Base-by-base conservation (phyloP, 2,113 vertebrate genomes). In the Oryzias woworae region DNA sequence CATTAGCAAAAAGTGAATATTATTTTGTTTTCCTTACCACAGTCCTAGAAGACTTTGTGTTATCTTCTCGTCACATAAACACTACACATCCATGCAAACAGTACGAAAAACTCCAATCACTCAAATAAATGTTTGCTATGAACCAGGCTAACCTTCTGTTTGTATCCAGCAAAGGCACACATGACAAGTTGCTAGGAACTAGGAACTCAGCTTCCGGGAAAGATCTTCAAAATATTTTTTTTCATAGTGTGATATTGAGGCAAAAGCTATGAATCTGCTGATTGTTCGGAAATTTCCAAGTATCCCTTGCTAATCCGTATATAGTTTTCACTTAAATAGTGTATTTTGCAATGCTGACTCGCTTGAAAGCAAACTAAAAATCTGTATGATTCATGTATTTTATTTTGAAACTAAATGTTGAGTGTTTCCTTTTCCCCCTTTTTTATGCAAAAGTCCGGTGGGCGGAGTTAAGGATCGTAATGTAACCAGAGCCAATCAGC, bases 51-150 rank as follows among this genome's bases (percentile, higher is more conserved):
- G 42, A 45, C 47, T 14, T 26, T 18, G 4, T 7, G 48, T 51
- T 50, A 31, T 58, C 66, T 83, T 84, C 48, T 83, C 89, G 89
- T 89, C 69, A 81, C 78, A 88, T 55, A 76, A 53, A 48, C 20
- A 51, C 18, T 18, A 53, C 6, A 5, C 26, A 53, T 54, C 23
- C 16, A 15, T 28, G 5, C 7, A 3, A 17, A 62, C 13, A 44
- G 12, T 7, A 4, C n/a, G 42, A 7, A 1, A 52, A 22, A 16
- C 16, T 6, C 52, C 22, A 1, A 43, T 2, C 8, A 22, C 1
- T 26, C 7, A 62, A 12, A 23, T 54, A 31, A 45, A 71, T 24
- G 15, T 7, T 55, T 14, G 43, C 60, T 72, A 62, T 67, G 56
- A 80, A 7, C 1, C 41, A 16, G 4, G 51, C 50, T 80, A 80